Percentiles rank a stretch among this genome's conserved stretches.
Conservation (phyloP, 2,888 invertebrate genomes). For the Clunio marinus region DNA sequence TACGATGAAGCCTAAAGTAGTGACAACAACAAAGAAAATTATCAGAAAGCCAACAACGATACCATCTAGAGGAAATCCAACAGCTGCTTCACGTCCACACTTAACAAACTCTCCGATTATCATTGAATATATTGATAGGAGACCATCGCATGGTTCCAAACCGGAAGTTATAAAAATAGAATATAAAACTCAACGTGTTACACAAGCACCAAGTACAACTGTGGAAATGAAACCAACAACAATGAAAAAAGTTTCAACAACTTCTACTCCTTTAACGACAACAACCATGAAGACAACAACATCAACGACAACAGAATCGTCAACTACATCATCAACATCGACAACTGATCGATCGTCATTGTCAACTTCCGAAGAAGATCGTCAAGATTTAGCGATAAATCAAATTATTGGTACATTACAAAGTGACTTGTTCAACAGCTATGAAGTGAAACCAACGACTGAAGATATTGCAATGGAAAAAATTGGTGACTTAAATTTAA, state of each 20-base stretch:
- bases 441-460: neutral
- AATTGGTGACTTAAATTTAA: neutral
- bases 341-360: too few species aligned
- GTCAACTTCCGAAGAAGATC: conserved; percentile 25
- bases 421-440: conserved; percentile 6
- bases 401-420: conserved; percentile 40
- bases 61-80: neutral
- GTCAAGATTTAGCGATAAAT: conserved; percentile 31
- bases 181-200: neutral
- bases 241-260: conserved; percentile 40
- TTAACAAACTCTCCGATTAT: conserved; percentile 14
- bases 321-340: neutral
- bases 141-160: conserved; percentile 8
- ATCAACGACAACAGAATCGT: neutral
- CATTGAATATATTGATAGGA: conserved; percentile 16
- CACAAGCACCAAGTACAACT: conserved; percentile 42
- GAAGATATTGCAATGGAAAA: neutral
- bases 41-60: conserved; percentile 7
- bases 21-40: conserved; percentile 36
- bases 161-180: neutral
- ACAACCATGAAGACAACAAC: conserved; percentile 11
- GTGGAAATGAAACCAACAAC: conserved; percentile 32
- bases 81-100: neutral
- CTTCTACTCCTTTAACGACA: conserved; percentile 34
- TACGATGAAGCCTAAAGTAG: conserved; percentile 41